These are phyloP conservation scores for Delichon dasypus DNA, from an alignment of 2,797 vertebrate genomes.

Conservation along the genomic window DNA sequence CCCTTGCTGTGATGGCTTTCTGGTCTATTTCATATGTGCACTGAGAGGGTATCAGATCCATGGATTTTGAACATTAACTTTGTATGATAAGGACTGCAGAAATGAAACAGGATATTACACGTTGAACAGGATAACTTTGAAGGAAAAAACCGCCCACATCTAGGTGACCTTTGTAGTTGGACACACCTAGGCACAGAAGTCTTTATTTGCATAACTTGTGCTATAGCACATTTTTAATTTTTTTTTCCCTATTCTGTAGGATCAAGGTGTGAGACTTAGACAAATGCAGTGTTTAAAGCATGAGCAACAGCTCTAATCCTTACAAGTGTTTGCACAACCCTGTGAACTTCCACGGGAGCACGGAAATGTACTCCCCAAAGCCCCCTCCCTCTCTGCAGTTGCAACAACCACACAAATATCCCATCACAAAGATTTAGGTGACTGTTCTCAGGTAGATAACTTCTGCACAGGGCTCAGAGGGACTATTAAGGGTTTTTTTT, in stretches of 20 bases:
- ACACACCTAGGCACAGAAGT: neutral
- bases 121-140: neutral
- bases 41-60: neutral
- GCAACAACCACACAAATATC: neutral
- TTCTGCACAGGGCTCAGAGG: neutral
- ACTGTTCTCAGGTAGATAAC: neutral
- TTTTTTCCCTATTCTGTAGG: neutral
- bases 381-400: too few species aligned
- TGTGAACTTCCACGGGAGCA: neutral
- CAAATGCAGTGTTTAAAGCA: neutral
- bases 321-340: neutral
- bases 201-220: neutral
- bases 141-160: neutral
- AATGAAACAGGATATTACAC: neutral
- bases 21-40: neutral
- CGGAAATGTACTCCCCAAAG: neutral
- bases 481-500: neutral
- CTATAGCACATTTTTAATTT: neutral
- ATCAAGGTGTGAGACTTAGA: accelerated
- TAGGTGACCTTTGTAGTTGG: neutral
- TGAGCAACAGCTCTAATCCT: neutral
- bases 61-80: neutral
- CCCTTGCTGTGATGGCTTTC: neutral
- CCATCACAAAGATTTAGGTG: neutral
- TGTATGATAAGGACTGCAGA: neutral